These are phyloP conservation scores for Gallirallus australis DNA, from an alignment of 2,797 vertebrate genomes.

Conservation along the genomic window DNA sequence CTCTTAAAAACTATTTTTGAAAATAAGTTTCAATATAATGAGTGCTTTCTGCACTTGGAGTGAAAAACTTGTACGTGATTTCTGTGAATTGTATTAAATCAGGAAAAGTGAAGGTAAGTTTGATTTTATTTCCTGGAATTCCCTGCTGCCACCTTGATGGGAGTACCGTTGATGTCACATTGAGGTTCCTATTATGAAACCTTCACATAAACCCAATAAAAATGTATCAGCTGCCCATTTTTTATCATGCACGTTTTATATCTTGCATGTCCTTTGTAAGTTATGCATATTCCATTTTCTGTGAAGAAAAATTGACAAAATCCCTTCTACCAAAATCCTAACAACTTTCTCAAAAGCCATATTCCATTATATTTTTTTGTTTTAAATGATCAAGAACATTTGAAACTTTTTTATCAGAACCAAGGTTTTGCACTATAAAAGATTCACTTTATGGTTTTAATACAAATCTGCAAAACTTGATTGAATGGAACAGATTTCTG, in stretches of 20 bases:
- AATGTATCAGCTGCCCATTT: fast-evolving
- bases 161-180: not conserved
- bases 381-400: not conserved
- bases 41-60: not conserved
- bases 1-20: not conserved
- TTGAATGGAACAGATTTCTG: not conserved
- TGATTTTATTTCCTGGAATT: not conserved
- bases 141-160: not conserved
- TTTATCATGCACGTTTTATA: not conserved
- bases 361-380: fast-evolving
- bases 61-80: not conserved
- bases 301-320: not conserved
- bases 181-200: not conserved
- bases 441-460: not conserved
- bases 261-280: fast-evolving
- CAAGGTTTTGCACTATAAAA: not conserved
- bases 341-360: fast-evolving
- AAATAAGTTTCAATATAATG: not conserved
- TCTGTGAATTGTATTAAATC: not conserved
- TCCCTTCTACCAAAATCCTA: not conserved
- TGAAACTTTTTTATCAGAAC: not conserved
- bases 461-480: not conserved
- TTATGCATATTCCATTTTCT: fast-evolving
- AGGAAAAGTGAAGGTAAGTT: not conserved
- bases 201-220: not conserved